phyloP scores from a whole-genome alignment of 2,888 invertebrate genomes.

The Polyploca ridens region DNA sequence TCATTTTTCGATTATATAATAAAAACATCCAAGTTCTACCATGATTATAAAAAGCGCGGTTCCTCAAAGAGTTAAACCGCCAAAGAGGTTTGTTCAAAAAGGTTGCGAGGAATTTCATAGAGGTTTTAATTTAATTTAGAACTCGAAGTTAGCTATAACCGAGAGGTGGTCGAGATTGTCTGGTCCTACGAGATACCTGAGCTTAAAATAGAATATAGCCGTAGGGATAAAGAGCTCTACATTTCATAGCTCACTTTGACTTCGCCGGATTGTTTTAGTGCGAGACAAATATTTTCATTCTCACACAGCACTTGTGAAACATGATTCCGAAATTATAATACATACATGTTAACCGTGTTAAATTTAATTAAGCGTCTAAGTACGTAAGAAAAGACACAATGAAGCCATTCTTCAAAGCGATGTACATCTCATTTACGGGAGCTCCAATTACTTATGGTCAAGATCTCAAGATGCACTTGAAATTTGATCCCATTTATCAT shows the following conservation, averaged over 20 bases:
- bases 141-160: conserved; percentile 30
- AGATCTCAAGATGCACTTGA: conserved; percentile 61
- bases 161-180: conserved; percentile 45
- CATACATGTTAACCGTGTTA: conserved; percentile 61
- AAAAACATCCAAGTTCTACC: background rate
- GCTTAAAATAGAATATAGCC: conserved; percentile 64
- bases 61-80: background rate
- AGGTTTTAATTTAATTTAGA: conserved; percentile 64
- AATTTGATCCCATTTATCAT: conserved; percentile 48
- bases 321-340: conserved; percentile 44
- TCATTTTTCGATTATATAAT: background rate
- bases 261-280: conserved; percentile 36
- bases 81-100: conserved; percentile 43
- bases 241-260: conserved; percentile 50
- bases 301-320: conserved; percentile 40
- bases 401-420: conserved; percentile 55
- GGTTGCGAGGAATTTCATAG: conserved; percentile 52
- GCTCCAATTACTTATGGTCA: conserved; percentile 54
- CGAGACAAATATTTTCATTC: conserved; percentile 30
- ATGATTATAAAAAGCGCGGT: background rate
- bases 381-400: conserved; percentile 54
- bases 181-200: conserved; percentile 58
- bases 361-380: conserved; percentile 64
- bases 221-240: conserved; percentile 52
- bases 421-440: conserved; percentile 37